Evolutionary conservation across 2,888 invertebrate species (phyloP).

Genomic region (Morpho helenor): DNA sequence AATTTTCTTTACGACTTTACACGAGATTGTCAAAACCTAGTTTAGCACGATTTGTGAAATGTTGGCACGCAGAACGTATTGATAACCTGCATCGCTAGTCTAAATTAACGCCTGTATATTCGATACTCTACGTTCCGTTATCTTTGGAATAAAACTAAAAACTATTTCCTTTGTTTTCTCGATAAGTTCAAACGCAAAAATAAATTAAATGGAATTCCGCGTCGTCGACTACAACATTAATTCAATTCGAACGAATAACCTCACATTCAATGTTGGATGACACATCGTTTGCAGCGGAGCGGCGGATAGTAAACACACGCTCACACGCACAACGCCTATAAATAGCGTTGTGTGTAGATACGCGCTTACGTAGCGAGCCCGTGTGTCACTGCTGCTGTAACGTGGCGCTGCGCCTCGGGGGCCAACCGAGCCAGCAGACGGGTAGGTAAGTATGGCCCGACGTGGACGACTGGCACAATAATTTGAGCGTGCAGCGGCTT

Average conservation of each 20-base stretch:
- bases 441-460: conserved; percentile 41
- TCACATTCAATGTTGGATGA: conserved; percentile 65
- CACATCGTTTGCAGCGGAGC: conserved; percentile 68
- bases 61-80: too few species aligned
- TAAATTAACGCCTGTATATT: too few species aligned
- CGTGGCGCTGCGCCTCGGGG: conserved; percentile 31
- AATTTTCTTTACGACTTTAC: too few species aligned
- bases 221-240: conserved; percentile 37
- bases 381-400: conserved; percentile 58
- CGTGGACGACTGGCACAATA: conserved; percentile 34
- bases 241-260: conserved; percentile 60
- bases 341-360: conserved; percentile 71
- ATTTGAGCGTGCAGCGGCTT: conserved; percentile 49
- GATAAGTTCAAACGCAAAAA: too few species aligned
- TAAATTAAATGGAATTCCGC: not conserved
- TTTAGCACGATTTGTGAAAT: too few species aligned
- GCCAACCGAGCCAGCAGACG: conserved; percentile 48
- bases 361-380: conserved; percentile 61
- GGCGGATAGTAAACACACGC: conserved; percentile 71
- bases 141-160: too few species aligned
- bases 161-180: too few species aligned
- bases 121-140: too few species aligned
- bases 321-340: conserved; percentile 64
- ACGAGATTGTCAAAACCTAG: too few species aligned
- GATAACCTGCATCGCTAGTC: too few species aligned